Evolutionary conservation across 2,113 vertebrate genomes (phyloP).

Genomic region (Anhinga rufa): DNA sequence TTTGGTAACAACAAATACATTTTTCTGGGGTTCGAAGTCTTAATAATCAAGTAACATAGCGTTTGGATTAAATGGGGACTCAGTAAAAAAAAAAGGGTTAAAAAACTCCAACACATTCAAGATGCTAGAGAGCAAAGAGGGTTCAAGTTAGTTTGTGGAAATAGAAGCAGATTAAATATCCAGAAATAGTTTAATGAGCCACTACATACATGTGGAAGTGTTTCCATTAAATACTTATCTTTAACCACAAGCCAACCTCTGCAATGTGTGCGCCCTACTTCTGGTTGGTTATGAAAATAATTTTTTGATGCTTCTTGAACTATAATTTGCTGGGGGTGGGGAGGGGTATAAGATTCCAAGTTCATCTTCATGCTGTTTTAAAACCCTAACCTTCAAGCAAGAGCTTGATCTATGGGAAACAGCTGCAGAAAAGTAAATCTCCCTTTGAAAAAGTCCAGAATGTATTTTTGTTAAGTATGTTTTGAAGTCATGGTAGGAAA

Average conservation of each 20-base stretch:
- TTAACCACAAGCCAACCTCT: slow-evolving; percentile 39
- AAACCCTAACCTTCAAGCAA: slow-evolving; percentile 62
- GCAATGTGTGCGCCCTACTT: slow-evolving; percentile 34
- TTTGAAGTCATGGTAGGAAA: slow-evolving; percentile 75
- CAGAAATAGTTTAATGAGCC: slow-evolving; percentile 51
- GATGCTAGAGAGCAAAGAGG: slow-evolving; percentile 52
- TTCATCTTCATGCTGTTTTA: slow-evolving; percentile 64
- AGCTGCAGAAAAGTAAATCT: slow-evolving; percentile 73
- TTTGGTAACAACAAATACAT: background rate
- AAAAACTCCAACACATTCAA: slow-evolving; percentile 35
- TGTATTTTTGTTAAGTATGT: slow-evolving; percentile 47
- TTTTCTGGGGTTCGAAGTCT: background rate
- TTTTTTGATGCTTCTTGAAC: slow-evolving; percentile 57
- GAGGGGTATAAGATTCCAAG: slow-evolving; percentile 33
- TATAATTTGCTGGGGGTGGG: slow-evolving; percentile 45
- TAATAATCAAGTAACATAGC: background rate
- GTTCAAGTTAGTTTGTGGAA: slow-evolving; percentile 44
- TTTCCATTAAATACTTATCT: slow-evolving; percentile 40
- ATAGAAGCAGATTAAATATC: slow-evolving; percentile 43
- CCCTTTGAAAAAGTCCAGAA: slow-evolving; percentile 64
- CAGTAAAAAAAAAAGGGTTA: background rate
- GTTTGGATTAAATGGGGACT: slow-evolving; percentile 29
- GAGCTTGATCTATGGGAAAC: slow-evolving; percentile 75
- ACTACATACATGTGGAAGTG: slow-evolving; percentile 41
- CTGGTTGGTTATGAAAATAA: slow-evolving; percentile 58